Evolutionary conservation across 1,140 invertebrate genomes (phyloP), one percentile per base, ranked within the genome.

Genomic region (Philotrypesis tridentata): DNA sequence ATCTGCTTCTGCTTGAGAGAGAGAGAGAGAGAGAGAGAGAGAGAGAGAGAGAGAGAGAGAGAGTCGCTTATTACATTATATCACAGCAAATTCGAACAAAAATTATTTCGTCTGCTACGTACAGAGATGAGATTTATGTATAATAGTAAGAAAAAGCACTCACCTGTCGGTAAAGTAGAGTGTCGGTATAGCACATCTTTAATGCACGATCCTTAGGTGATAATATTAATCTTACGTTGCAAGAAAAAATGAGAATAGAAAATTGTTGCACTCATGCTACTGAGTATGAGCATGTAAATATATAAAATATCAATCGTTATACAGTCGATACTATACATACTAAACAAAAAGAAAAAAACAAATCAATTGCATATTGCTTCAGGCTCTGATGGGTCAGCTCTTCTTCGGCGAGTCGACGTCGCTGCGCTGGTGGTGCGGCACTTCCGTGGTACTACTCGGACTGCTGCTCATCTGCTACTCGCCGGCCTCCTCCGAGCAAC

Each of bases 381-480:
- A 94, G 93, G 93, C 92, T 9, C 60, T 94, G 2, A 85, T 92
- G n/a, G 93, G 93, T 7, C 90, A 90, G 11, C 48, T 92, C 9
- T 67, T 93, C n/a, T 94, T 94, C 85, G 89, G 90, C 67, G 93
- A 94, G 85, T 86, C 86, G 0, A 92, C 92, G 0, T 92, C 93
- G 7, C 60, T 93, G 25, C 83, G 80, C 55, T 94, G 93, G 93
- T 94, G 93, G 93, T 87, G 86, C 21, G 93, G 93, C 3, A 92
- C 93, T 40, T 86, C 88, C 14, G 86, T 94, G 37, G 92, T 94
- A 55, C 86, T 93, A 2, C 78, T 92, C 1, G 94, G 93, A 25
- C 86, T 94, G 21, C 80, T 92, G 17, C 84, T 94, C 40, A 90
- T 93, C 5, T 88, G 87, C 80, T 81, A 84, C 74, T 70, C 83